phyloP scores from a whole-genome alignment of 2,113 vertebrate species.

The Bubo blakistoni region DNA sequence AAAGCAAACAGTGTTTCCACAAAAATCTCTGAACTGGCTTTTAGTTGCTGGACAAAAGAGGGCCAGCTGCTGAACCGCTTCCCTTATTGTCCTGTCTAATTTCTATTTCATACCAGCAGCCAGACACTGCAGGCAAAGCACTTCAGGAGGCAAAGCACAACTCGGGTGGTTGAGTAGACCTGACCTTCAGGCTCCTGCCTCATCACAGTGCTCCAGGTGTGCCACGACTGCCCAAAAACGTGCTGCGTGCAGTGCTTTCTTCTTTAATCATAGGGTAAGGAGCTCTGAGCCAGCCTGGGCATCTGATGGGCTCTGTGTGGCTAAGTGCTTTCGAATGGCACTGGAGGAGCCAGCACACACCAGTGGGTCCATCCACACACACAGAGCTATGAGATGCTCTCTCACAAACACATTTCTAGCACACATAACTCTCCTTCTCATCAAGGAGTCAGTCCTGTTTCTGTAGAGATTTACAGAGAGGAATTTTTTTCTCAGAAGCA shows the following conservation, averaged over 20 bases:
- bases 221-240: rapidly evolving
- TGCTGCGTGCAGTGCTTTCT: background rate
- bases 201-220: background rate
- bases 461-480: conserved; percentile 23
- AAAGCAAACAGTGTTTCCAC: background rate
- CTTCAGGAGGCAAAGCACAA: background rate
- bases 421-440: background rate
- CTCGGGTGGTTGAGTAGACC: background rate
- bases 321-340: rapidly evolving
- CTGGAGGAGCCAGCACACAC: background rate
- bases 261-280: background rate
- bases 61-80: background rate
- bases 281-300: rapidly evolving
- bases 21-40: background rate
- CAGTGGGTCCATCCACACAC: rapidly evolving
- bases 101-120: background rate
- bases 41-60: conserved; percentile 27
- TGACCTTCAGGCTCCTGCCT: background rate
- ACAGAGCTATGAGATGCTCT: rapidly evolving
- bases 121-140: background rate
- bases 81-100: background rate
- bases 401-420: background rate
- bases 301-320: rapidly evolving
- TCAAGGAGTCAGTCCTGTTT: conserved; percentile 21
- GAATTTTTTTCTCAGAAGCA: conserved; percentile 10